Base-by-base conservation (phyloP, 2,113 vertebrate species). In the Grallaria varia region DNA sequence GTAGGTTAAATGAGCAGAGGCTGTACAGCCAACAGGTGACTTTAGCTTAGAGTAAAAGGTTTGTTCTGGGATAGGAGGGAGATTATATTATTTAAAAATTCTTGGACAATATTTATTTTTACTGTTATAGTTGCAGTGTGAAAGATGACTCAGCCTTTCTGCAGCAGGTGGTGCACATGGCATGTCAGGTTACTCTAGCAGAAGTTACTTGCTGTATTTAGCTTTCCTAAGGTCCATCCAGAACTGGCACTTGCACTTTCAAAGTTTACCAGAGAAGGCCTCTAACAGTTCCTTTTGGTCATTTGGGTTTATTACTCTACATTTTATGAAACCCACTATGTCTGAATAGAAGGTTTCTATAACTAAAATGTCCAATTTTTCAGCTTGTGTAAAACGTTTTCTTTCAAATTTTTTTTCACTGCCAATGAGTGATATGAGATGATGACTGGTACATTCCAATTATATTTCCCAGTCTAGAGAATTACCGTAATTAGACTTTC, bases 361-460 rank as follows among this genome's bases (percentile, higher is more conserved):
- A 86, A 87, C 89, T 85, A 76, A 25, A 49, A 55, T 69, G n/a
- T 58, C 74, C n/a, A 84, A 30, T 50, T 86, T 91, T 89, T 73
- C 42, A 45, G 20, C 4, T 19, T 91, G 64, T 37, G 76, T 40
- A 19, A 85, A 95, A 91, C 91, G 8, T 14, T 91, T 66, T 93
- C 72, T 94, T 84, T 84, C n/a, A 63, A 89, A 55, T n/a, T 19
- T n/a, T 91, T 86, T 64, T 59, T 86, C 44, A 84, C 4, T 83
- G 45, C 27, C 95, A 92, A 84, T 87, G 62, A 62, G 35, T 90
- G 55, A 94, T 93, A 82, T 35, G 50, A 92, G 86, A 45, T 78
- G 77, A 87, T 68, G 72, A 87, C 55, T 90, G 27, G 14, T 87
- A 71, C 58, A 44, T 93, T 95, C 67, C 83, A 96, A 77, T 89